These are phyloP conservation scores for Oenanthe melanoleuca DNA, from an alignment of 2,113 vertebrate species.

Conservation along the genomic window DNA sequence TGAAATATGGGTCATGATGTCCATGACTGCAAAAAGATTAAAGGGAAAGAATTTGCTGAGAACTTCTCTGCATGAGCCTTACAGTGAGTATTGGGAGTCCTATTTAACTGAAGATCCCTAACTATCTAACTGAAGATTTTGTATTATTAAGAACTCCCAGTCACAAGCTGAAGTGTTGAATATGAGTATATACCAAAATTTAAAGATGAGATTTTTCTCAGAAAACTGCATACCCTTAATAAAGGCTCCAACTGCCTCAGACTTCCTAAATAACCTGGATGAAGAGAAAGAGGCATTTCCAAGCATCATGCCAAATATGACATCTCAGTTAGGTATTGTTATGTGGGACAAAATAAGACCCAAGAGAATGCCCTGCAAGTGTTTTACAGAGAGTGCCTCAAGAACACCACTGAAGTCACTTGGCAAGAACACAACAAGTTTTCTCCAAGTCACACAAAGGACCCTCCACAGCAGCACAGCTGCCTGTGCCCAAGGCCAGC, in stretches of 20 bases:
- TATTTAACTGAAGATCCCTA: neutral
- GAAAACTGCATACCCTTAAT: neutral
- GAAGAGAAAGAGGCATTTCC: neutral
- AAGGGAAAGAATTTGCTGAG: neutral
- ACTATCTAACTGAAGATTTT: neutral
- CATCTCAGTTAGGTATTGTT: neutral
- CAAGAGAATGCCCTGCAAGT: neutral
- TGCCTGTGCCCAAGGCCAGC: neutral
- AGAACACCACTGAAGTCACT: neutral
- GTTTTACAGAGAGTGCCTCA: neutral
- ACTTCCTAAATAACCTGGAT: neutral
- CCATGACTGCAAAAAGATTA: neutral
- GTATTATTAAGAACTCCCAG: neutral
- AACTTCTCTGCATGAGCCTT: neutral
- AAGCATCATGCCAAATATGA: neutral
- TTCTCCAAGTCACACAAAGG: neutral
- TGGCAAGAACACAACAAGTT: neutral
- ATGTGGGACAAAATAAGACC: neutral
- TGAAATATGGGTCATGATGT: neutral
- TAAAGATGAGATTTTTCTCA: neutral
- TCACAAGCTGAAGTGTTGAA: neutral
- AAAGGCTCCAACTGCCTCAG: neutral
- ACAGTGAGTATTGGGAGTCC: accelerated
- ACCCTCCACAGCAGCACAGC: neutral
- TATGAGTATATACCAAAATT: neutral